A percentile compares a stretch with the other conserved stretches of the same genome.
Evolutionary conservation across 2,797 vertebrate species (phyloP).

Genomic region (Sitta carolinensis): DNA sequence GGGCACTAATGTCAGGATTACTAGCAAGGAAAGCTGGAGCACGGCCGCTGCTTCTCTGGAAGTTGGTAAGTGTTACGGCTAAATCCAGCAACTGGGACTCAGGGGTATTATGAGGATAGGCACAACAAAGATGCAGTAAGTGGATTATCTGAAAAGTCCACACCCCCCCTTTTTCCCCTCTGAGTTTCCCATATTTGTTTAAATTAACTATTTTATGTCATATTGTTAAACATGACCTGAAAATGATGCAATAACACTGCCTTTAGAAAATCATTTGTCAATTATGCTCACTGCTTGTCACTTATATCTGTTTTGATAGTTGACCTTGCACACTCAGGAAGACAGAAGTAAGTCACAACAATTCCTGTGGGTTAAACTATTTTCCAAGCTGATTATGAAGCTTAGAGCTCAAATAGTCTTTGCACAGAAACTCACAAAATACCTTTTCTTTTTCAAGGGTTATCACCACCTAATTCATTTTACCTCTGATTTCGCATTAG

Average conservation of each 20-base stretch:
- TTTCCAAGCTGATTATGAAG: constrained; percentile 64
- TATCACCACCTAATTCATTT: constrained; percentile 43
- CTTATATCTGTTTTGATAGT: not conserved
- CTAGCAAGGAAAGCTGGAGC: not conserved
- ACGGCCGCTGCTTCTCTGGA: not conserved
- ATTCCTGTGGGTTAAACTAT: constrained; percentile 42
- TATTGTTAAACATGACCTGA: not conserved
- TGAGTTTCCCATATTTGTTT: constrained; percentile 5
- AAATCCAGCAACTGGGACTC: constrained; percentile 38
- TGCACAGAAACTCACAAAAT: constrained; percentile 54
- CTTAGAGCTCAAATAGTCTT: constrained; percentile 46
- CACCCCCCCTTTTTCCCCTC: not conserved
- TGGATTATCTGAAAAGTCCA: constrained; percentile 42
- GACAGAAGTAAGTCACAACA: constrained; percentile 52
- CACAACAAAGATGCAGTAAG: constrained; percentile 53
- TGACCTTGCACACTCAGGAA: constrained; percentile 1
- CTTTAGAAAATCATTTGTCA: not conserved
- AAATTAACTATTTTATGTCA: constrained; percentile 2
- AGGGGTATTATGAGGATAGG: constrained; percentile 34
- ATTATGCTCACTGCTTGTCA: not conserved
- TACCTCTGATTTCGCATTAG: constrained; percentile 18
- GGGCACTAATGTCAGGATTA: not conserved
- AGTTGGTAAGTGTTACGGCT: constrained; percentile 1
- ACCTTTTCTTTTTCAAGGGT: constrained; percentile 41
- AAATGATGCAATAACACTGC: not conserved